These are phyloP conservation scores for Sebastes ruberrimus DNA, from an alignment of 2,797 vertebrate genomes.

Conservation along the genomic window DNA sequence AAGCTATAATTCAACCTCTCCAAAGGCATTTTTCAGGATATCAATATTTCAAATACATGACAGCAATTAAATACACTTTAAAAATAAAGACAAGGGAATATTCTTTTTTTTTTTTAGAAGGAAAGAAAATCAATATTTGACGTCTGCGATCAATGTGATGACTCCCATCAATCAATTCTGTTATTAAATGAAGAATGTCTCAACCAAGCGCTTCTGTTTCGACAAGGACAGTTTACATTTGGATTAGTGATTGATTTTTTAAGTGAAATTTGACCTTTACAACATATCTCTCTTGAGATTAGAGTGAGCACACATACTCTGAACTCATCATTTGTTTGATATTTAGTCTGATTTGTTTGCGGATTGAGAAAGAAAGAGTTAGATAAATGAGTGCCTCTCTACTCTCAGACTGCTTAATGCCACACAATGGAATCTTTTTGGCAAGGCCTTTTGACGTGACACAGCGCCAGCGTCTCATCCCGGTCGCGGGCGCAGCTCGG, in stretches of 20 bases:
- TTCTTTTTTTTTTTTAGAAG: not conserved
- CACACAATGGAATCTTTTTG: slow-evolving; percentile 21
- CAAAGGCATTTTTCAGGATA: not conserved
- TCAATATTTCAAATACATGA: slow-evolving; percentile 4
- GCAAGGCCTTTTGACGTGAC: slow-evolving; percentile 15
- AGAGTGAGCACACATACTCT: not conserved
- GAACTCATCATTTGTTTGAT: slow-evolving; percentile 3
- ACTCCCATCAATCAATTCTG: slow-evolving; percentile 15
- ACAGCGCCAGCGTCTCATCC: slow-evolving; percentile 33
- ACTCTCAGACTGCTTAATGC: slow-evolving; percentile 14
- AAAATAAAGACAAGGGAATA: not conserved
- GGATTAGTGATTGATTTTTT: slow-evolving; percentile 20
- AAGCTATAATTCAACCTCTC: not conserved
- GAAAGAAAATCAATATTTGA: not conserved
- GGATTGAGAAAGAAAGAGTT: not conserved
- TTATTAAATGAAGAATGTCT: slow-evolving; percentile 2
- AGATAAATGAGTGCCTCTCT: slow-evolving; percentile 14
- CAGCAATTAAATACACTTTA: slow-evolving; percentile 12
- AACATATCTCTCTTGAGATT: slow-evolving; percentile 3
- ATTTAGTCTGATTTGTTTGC: not conserved
- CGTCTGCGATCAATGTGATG: not conserved
- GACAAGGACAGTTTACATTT: slow-evolving; percentile 3
- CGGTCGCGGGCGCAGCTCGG: slow-evolving; percentile 22
- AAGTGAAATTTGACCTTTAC: slow-evolving; percentile 41
- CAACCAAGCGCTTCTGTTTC: not conserved